Evolutionary conservation across 1,140 invertebrate genomes (phyloP).

Genomic region (Sitophilus oryzae): DNA sequence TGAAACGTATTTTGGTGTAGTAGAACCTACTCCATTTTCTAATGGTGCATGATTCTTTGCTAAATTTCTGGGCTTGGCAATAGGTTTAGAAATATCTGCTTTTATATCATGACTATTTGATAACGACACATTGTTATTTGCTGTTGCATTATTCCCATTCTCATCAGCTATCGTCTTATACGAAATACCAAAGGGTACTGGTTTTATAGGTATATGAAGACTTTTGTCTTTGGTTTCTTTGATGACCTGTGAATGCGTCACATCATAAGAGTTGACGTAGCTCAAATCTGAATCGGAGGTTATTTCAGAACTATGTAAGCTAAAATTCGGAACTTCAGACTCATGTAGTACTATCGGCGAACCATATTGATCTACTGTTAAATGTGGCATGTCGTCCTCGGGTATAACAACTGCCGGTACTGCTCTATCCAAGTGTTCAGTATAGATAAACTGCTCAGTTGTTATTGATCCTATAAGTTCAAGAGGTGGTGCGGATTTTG

Average conservation of each 20-base stretch:
- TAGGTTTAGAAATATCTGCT: not conserved
- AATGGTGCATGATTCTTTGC: not conserved
- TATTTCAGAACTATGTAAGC: too few species aligned
- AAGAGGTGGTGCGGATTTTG: too few species aligned
- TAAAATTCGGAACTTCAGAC: too few species aligned
- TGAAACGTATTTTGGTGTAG: not conserved
- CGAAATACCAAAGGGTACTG: conserved; percentile 6
- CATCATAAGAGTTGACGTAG: conserved; percentile 34
- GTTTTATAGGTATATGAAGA: conserved; percentile 19
- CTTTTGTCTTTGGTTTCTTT: conserved; percentile 18
- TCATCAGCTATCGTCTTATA: conserved; percentile 7
- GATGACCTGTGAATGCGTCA: conserved; percentile 27
- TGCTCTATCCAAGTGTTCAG: too few species aligned
- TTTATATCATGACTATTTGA: not conserved
- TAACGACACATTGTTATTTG: not conserved
- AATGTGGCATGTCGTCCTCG: not conserved
- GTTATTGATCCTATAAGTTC: too few species aligned
- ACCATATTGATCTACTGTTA: not conserved
- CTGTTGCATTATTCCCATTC: not conserved
- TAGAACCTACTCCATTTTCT: conserved; percentile 2
- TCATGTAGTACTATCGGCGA: too few species aligned
- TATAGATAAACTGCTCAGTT: too few species aligned
- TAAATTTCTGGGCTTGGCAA: conserved; percentile 7
- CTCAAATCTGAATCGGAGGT: conserved; percentile 38
- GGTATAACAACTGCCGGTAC: not conserved